Conservation (phyloP, 2,888 invertebrate species). For the Callimorpha dominula region DNA sequence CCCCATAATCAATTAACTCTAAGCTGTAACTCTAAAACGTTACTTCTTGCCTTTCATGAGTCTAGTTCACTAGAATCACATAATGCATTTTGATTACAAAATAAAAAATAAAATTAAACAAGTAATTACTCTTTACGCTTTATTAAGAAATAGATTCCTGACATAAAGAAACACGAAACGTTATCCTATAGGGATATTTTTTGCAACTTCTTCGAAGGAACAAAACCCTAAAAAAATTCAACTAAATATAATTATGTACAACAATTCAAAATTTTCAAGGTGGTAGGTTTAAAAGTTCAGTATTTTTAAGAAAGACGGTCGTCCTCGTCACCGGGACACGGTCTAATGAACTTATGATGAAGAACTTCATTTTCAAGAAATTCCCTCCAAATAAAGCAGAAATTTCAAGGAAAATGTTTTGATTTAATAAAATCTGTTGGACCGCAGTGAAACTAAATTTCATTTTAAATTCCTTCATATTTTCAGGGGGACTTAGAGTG, state of each 20-base stretch:
- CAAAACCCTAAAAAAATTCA: neutral
- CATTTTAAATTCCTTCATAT: slow-evolving; percentile 29
- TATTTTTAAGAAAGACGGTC: slow-evolving; percentile 36
- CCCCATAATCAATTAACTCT: too few relatives aligned
- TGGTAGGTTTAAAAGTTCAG: slow-evolving; percentile 59
- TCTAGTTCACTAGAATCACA: too few relatives aligned
- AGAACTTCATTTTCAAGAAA: slow-evolving; percentile 70
- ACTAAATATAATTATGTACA: slow-evolving; percentile 5
- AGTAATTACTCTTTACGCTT: too few relatives aligned
- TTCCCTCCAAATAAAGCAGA: slow-evolving; percentile 62
- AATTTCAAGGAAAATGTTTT: slow-evolving; percentile 63
- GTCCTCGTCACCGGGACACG: slow-evolving; percentile 55
- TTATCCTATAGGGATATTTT: neutral
- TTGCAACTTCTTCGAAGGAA: neutral
- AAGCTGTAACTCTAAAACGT: too few relatives aligned
- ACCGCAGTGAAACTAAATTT: slow-evolving; percentile 34
- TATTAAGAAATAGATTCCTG: too few relatives aligned
- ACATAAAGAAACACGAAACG: neutral
- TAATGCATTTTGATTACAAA: too few relatives aligned
- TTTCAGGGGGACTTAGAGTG: slow-evolving; percentile 13
- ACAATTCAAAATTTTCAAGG: slow-evolving; percentile 38
- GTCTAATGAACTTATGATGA: slow-evolving; percentile 73
- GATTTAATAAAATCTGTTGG: slow-evolving; percentile 61
- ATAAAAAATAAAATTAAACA: too few relatives aligned
- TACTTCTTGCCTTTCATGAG: too few relatives aligned